A percentile compares a stretch with the other conserved stretches of the same genome.
Conservation (phyloP, 2,113 vertebrate species). For the Muntiacus muntjak region DNA sequence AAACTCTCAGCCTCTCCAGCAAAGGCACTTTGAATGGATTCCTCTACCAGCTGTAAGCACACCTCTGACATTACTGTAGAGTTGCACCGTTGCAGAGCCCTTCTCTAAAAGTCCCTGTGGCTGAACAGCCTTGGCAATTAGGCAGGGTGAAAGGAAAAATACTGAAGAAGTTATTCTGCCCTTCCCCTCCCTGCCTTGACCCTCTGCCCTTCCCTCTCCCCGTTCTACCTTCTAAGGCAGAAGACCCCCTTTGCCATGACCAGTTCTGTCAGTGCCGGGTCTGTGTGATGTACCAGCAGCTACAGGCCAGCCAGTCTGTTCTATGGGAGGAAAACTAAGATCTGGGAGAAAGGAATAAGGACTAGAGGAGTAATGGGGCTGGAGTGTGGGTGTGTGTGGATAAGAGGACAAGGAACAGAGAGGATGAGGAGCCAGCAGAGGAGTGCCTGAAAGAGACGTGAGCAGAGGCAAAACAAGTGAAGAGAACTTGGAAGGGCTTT, state of each 20-base stretch:
- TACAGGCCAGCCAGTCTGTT: neutral
- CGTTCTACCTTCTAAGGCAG: neutral
- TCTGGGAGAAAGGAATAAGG: neutral
- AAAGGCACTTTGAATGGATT: neutral
- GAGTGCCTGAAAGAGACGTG: too few species aligned
- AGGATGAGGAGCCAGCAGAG: neutral
- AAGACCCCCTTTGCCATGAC: neutral
- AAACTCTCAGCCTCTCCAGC: neutral
- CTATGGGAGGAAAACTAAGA: neutral
- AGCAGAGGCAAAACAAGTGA: neutral
- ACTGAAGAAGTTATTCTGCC: neutral
- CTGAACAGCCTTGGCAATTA: neutral
- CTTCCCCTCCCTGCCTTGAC: neutral
- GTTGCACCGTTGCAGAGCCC: neutral
- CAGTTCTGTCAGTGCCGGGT: neutral
- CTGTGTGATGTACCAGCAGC: neutral
- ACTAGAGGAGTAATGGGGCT: neutral
- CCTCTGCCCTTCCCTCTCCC: neutral
- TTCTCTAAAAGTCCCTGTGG: neutral
- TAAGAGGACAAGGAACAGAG: neutral
- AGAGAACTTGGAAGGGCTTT: neutral
- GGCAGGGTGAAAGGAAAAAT: neutral
- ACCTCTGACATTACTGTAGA: neutral
- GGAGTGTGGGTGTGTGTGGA: neutral
- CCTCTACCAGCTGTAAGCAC: neutral